Percentiles rank a stretch among this genome's conserved stretches.
Evolutionary conservation across 1,140 invertebrate species (phyloP).

Genomic region (Listronotus oregonensis): DNA sequence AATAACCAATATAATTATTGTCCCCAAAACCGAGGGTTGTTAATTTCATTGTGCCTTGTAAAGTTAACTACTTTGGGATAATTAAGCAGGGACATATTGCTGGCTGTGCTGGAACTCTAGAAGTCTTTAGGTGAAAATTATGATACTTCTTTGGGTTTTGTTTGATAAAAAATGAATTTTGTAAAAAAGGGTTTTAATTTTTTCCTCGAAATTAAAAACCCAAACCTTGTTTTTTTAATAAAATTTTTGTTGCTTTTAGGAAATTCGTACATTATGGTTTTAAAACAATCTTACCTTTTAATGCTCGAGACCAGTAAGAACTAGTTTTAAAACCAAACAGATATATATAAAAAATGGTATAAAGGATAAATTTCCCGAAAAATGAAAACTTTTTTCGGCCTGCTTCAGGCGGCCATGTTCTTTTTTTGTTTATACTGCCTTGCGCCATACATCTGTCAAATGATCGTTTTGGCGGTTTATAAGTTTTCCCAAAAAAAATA

Average conservation of each 20-base stretch:
- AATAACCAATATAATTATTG: constrained; percentile 19
- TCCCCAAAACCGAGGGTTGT: constrained; percentile 13
- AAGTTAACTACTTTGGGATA: constrained; percentile 10
- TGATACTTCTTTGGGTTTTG: constrained; percentile 1
- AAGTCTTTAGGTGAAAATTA: not conserved
- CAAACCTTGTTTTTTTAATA: no score
- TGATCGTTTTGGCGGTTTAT: constrained; percentile 27
- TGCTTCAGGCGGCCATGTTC: constrained; percentile 25
- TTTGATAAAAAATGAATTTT: constrained; percentile 23
- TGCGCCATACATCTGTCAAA: constrained; percentile 25
- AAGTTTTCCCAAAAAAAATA: constrained; percentile 57
- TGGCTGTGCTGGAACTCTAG: not conserved
- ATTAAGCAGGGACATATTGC: constrained; percentile 7
- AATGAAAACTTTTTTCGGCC: not conserved
- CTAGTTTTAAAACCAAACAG: no score
- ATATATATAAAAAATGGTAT: no score
- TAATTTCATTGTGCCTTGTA: constrained; percentile 5
- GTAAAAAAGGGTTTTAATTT: not conserved
- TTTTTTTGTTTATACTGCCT: constrained; percentile 28
- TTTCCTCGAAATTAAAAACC: not conserved
- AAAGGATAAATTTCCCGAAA: no score
- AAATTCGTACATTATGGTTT: no score
- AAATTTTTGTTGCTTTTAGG: no score
- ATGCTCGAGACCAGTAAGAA: no score
- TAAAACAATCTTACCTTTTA: no score